These are phyloP conservation scores for Corvus cornix DNA, from an alignment of 2,113 vertebrate species.

Conservation along the genomic window DNA sequence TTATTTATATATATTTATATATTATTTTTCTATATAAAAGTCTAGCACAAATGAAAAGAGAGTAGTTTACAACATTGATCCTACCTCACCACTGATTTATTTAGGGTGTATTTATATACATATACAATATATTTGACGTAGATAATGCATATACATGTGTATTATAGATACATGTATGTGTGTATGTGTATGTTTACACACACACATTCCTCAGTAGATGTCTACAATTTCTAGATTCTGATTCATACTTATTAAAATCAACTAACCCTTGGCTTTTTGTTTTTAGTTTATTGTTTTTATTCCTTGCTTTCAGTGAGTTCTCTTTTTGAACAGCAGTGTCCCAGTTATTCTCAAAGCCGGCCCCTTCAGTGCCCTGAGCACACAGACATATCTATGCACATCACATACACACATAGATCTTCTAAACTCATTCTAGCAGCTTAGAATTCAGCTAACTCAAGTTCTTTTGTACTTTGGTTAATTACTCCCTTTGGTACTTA, in stretches of 20 bases:
- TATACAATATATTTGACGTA: not conserved
- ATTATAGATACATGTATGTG: not conserved
- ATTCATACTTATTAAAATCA: not conserved
- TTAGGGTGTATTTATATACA: not conserved
- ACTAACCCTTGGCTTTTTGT: not conserved
- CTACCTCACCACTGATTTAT: not conserved
- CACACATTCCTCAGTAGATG: not conserved
- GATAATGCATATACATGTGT: not conserved
- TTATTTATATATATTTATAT: not conserved
- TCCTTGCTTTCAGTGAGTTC: not conserved
- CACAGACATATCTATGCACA: not conserved
- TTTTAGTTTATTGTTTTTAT: not conserved
- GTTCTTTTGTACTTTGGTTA: not conserved
- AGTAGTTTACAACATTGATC: not conserved
- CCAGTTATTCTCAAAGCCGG: not conserved
- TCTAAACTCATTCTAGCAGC: not conserved
- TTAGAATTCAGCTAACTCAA: not conserved
- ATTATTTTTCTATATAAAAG: not conserved
- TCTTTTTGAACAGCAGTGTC: not conserved
- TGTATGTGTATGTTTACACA: not conserved
- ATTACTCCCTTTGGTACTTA: constrained; percentile 4
- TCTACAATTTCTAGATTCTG: not conserved
- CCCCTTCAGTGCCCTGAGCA: not conserved
- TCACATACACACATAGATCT: not conserved
- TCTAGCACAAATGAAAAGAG: not conserved